Base-by-base conservation (phyloP, 2,113 vertebrate genomes). In the Gobiocypris rarus region DNA sequence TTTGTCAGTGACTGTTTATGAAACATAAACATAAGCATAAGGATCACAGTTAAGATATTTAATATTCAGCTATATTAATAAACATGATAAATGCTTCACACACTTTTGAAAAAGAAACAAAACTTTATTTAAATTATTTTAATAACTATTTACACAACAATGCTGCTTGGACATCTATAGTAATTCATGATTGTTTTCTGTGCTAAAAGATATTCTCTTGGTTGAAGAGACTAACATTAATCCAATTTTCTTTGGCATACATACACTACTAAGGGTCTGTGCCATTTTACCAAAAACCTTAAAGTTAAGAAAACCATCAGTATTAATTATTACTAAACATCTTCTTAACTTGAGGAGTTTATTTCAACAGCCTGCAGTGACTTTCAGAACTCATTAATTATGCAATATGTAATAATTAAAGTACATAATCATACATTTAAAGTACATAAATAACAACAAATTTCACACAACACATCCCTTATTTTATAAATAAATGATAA, bases 101-200 rank as follows among this genome's bases (percentile, higher is more conserved):
- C 38, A 43, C 17, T 10, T 41, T 43, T 34, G 8, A 61, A 43
- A 77, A 79, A 78, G n/a, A 71, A 71, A 26, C 75, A 3, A 43
- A 78, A 61, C n/a, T 78, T 79, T 79, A 79, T 79, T 79, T 26
- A 2, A 63, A 45, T 24, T 15, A 17, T 6, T 59, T 63, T 79
- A 8, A 28, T 63, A 45, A 26, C 38, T 45, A 28, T 61, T 24
- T 78, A 78, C 75, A 78, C 56, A 43, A 17, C 7, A 61, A 41
- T 24, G 75, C 34, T 58, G 52, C 22, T 41, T 43, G 54, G 52
- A 59, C 56, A 61, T 61, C 75, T 59, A 54, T 17, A 22, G 6
- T 54, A 61, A 41, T 38, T 61, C 22, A 41, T 43, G 75, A 78
- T 65, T 61, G 56, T 78, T 78, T 28, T 75, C 48, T 28, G 45